Evolutionary conservation across 2,888 invertebrate genomes (phyloP), one percentile per base, ranked within the genome.

Genomic region (Gari tellinella): DNA sequence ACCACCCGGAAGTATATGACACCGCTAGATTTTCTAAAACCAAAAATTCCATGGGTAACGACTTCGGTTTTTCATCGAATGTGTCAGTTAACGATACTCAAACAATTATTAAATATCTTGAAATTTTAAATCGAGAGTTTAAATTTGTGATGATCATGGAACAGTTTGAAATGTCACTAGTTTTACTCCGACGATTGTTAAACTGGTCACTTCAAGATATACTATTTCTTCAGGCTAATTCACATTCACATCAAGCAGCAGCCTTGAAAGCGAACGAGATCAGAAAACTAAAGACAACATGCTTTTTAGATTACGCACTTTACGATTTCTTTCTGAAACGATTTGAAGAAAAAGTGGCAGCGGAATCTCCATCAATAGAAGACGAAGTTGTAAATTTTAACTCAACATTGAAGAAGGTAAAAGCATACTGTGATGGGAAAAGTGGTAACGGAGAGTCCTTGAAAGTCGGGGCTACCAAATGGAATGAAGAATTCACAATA

Each of bases 1-100:
- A 52, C n/a, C 41, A 60, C 0, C 64, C 70, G 2, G 60, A 70
- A n/a, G 31, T 26, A n/a, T 70, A 70, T 40, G 70, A 70, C n/a
- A 12, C 7, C 3, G 1, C 0, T 37, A 10, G 8, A 4, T 70
- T 70, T 37, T 64, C 70, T 19, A 46, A 46, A n/a, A 70, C 70
- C 21, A 64, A 31, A 51, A 70, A 70, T 48, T 26, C 64, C 10
- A 70, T 70, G 58, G 70, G 60, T 1, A 31, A 48, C 8, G 70
- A 70, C 48, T 70, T 70, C 17, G 70, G 70, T 21, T 65, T 70
- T 60, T 14, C 58, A 19, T 1, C n/a, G 17, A 12, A 5, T 7
- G 10, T 57, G 0, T 53, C 23, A 7, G 10, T 31, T 31, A 31
- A 31, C 10, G 31, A 31, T 10, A 31, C 31, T 10, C 5, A 31